These are phyloP conservation scores for Mormyrops attenuatus DNA, from an alignment of 2,797 vertebrate species.

Conservation along the genomic window DNA sequence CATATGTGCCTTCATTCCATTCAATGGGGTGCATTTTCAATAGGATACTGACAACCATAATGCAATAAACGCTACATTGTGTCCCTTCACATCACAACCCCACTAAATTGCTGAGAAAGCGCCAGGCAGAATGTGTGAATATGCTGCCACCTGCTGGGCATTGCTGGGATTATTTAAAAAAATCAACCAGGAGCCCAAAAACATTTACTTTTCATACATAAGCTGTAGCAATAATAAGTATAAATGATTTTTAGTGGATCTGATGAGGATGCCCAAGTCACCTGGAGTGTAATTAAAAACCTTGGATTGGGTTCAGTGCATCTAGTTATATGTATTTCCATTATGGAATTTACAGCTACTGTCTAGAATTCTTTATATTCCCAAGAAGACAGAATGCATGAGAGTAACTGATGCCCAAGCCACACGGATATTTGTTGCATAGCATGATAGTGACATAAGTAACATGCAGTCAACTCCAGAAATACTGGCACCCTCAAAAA, in stretches of 20 bases:
- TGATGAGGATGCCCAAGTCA: neutral
- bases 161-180: neutral
- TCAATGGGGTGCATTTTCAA: neutral
- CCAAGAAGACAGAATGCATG: neutral
- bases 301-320: neutral
- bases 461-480: neutral
- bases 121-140: neutral
- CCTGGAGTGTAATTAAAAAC: neutral
- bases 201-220: neutral
- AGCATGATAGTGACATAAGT: neutral
- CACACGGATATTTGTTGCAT: neutral
- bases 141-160: slow-evolving; percentile 9
- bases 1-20: neutral
- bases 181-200: neutral
- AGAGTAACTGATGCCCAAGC: neutral
- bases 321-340: neutral
- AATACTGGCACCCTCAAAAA: neutral
- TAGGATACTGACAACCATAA: neutral
- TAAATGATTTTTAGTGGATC: neutral
- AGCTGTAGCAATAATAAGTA: neutral
- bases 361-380: neutral
- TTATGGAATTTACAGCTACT: neutral
- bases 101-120: neutral
- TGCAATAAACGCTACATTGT: neutral
- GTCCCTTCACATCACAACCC: neutral